Percentiles rank a stretch among this genome's conserved stretches.
Evolutionary conservation across 1,140 invertebrate genomes (phyloP).

Genomic region (Frieseomelitta varia): DNA sequence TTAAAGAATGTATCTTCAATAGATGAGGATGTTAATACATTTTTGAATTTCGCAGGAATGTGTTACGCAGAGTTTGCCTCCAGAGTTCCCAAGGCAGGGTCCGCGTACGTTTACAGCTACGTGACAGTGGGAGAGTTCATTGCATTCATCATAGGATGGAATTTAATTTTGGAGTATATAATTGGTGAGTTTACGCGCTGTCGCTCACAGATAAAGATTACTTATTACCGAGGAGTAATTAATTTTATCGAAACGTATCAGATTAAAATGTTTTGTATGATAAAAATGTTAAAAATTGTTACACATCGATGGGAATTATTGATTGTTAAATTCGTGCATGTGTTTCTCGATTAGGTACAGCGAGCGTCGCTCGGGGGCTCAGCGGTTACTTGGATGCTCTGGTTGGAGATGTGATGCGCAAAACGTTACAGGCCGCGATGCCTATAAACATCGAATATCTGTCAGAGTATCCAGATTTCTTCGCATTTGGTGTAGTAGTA

Average conservation of each 20-base stretch:
- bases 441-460: conserved; percentile 89
- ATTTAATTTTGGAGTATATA: conserved; percentile 94
- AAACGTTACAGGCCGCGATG: conserved; percentile 85
- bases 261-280: background rate
- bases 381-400: conserved; percentile 94
- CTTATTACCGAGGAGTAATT: background rate
- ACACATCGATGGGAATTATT: background rate
- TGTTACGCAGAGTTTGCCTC: conserved; percentile 95
- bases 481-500: conserved; percentile 88
- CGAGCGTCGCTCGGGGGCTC: conserved; percentile 95
- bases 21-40: too few species aligned
- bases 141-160: conserved; percentile 93
- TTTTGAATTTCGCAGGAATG: conserved; percentile 81
- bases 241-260: background rate
- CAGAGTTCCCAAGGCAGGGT: conserved; percentile 92
- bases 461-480: conserved; percentile 92
- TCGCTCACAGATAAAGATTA: background rate
- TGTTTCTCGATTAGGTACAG: conserved; percentile 85
- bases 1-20: background rate
- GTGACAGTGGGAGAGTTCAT: conserved; percentile 92
- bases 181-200: conserved; percentile 86
- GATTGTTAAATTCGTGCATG: background rate
- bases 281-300: background rate
- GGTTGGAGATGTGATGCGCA: conserved; percentile 88
- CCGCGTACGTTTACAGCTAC: conserved; percentile 94